Conservation (phyloP, 2,888 invertebrate genomes). For the Cephus pulcher region DNA sequence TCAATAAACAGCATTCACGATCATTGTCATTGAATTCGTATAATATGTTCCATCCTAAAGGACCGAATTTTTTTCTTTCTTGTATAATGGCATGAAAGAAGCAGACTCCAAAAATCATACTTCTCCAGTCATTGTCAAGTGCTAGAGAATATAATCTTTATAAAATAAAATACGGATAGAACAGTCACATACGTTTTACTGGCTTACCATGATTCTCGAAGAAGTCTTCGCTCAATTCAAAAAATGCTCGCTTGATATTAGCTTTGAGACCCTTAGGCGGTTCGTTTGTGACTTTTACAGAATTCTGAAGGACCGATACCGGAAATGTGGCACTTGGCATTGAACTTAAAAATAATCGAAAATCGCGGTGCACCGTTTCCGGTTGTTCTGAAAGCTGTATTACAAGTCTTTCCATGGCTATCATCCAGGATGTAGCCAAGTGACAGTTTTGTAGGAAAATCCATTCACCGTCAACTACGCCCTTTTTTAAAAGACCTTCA, state of each 20-base stretch:
- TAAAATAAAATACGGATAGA: not conserved
- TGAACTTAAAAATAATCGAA: conserved; percentile 88
- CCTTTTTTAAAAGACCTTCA: conserved; percentile 80
- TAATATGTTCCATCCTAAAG: conserved; percentile 91
- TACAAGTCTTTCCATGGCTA: conserved; percentile 82
- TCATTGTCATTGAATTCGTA: conserved; percentile 96
- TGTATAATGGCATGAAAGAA: conserved; percentile 96
- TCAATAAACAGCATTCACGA: conserved; percentile 87
- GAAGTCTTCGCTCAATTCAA: conserved; percentile 81
- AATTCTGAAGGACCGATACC: conserved; percentile 90
- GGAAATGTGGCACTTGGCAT: conserved; percentile 91
- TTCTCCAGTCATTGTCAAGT: conserved; percentile 77
- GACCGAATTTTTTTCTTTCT: conserved; percentile 92
- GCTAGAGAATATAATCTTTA: conserved; percentile 61
- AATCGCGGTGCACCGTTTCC: conserved; percentile 76
- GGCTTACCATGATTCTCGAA: conserved; percentile 82
- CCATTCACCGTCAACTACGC: conserved; percentile 84
- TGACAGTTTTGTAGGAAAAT: conserved; percentile 93
- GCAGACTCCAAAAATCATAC: conserved; percentile 84
- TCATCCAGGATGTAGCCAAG: conserved; percentile 94
- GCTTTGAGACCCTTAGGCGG: conserved; percentile 92
- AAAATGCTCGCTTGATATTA: conserved; percentile 86
- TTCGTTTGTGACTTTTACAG: conserved; percentile 94
- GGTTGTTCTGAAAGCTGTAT: conserved; percentile 77
- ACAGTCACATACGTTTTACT: not conserved